phyloP scores from a whole-genome alignment of 2,888 invertebrate species.

The Mythimna pallens region DNA sequence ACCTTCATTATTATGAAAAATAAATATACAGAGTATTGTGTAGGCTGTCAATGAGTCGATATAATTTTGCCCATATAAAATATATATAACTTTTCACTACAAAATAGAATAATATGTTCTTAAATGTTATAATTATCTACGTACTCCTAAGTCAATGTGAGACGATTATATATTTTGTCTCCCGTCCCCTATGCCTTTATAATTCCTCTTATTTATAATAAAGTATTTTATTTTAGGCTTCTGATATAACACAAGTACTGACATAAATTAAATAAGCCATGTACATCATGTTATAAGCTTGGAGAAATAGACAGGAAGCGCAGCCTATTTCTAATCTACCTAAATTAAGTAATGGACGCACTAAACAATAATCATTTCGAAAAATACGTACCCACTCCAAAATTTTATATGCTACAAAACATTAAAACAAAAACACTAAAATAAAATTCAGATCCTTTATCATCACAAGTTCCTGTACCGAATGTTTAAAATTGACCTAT shows the following conservation, averaged over 20 bases:
- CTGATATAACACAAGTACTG: neutral
- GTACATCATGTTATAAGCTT: neutral
- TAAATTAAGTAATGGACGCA: conserved; percentile 39
- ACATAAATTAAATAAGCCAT: neutral
- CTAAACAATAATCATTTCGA: neutral
- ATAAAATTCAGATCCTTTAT: conserved; percentile 9
- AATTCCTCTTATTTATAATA: neutral
- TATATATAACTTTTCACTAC: conserved; percentile 5
- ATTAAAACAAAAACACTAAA: conserved; percentile 19
- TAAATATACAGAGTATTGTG: neutral
- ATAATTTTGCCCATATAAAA: neutral
- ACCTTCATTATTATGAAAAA: conserved; percentile 14
- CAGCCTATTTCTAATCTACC: neutral
- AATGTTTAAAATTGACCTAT: neutral
- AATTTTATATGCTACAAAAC: neutral
- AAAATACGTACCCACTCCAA: conserved; percentile 20
- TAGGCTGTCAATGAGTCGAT: neutral
- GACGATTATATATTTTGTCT: neutral
- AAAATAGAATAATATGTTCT: conserved; percentile 14
- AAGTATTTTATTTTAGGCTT: neutral
- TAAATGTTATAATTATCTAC: neutral
- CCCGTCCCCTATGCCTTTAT: neutral
- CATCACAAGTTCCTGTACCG: conserved; percentile 28
- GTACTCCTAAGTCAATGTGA: neutral
- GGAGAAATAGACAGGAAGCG: neutral